Evolutionary conservation across 1,140 invertebrate species (phyloP).

Genomic region (Monomorium pharaonis): DNA sequence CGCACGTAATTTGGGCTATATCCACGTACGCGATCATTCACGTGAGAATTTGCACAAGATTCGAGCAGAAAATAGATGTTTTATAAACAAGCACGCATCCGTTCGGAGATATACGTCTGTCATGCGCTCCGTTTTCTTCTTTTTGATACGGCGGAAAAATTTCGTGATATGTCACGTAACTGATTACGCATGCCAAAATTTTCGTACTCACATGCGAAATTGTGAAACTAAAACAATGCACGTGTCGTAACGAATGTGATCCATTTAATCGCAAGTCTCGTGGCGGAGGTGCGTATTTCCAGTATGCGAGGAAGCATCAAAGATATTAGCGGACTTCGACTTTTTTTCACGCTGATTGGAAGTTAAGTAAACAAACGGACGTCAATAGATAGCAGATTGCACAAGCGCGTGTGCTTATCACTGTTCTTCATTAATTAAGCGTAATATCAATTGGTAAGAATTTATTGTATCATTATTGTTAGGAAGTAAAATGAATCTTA

Average conservation of each 20-base stretch:
- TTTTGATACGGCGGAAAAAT: not conserved
- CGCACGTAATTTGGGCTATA: not conserved
- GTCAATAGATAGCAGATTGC: not conserved
- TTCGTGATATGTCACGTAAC: not conserved
- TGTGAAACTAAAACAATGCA: not conserved
- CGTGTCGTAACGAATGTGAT: constrained; percentile 2
- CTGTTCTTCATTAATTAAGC: not conserved
- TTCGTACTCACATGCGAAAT: not conserved
- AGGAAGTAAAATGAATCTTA: not conserved
- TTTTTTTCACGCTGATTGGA: not conserved
- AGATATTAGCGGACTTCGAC: not conserved
- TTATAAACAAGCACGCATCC: not conserved
- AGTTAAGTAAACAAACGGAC: not conserved
- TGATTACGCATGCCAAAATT: constrained; percentile 17
- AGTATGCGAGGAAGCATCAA: not conserved
- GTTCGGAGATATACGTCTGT: not conserved
- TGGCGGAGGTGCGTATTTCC: not conserved
- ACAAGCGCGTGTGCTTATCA: constrained; percentile 1
- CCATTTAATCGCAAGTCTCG: not conserved
- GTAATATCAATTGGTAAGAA: constrained; percentile 2
- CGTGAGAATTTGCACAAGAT: not conserved
- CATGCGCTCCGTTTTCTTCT: not conserved
- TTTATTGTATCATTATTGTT: not conserved
- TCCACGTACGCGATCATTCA: not conserved
- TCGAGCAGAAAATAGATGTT: constrained; percentile 1